phyloP scores from a whole-genome alignment of 2,888 invertebrate genomes.

The Meteorus colon region DNA sequence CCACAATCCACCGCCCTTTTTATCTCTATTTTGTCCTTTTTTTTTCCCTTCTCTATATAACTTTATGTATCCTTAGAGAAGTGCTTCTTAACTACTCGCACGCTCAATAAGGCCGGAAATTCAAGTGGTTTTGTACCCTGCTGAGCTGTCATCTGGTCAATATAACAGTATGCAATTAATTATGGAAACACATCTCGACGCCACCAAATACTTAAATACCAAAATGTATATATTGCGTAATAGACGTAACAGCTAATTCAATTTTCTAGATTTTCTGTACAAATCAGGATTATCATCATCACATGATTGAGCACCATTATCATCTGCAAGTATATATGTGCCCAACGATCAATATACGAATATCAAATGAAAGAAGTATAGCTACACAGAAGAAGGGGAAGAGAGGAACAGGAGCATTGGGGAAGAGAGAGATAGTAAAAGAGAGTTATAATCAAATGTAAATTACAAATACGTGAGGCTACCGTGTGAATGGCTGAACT shows the following conservation, averaged over 20 bases:
- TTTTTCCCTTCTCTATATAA: conserved; percentile 18
- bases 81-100: neutral
- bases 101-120: conserved; percentile 13
- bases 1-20: conserved; percentile 44
- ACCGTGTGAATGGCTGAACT: conserved; percentile 66
- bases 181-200: neutral
- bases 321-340: conserved; percentile 4
- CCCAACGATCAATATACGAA: conserved; percentile 37
- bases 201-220: neutral
- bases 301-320: neutral
- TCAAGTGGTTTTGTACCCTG: conserved; percentile 35
- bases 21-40: conserved; percentile 33
- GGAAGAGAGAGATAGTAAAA: conserved; percentile 48
- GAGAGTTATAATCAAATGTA: conserved; percentile 72
- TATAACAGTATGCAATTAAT: conserved; percentile 25
- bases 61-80: conserved; percentile 21
- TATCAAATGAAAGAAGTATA: conserved; percentile 43
- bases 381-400: conserved; percentile 10
- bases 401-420: neutral
- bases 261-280: neutral
- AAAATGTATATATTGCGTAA: neutral
- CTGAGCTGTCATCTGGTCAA: conserved; percentile 27
- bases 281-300: conserved; percentile 10
- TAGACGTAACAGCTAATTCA: too few species aligned
- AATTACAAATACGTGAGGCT: conserved; percentile 73